These are phyloP conservation scores for Tachysurus fulvidraco DNA, from an alignment of 2,113 vertebrate species.

Conservation along the genomic window DNA sequence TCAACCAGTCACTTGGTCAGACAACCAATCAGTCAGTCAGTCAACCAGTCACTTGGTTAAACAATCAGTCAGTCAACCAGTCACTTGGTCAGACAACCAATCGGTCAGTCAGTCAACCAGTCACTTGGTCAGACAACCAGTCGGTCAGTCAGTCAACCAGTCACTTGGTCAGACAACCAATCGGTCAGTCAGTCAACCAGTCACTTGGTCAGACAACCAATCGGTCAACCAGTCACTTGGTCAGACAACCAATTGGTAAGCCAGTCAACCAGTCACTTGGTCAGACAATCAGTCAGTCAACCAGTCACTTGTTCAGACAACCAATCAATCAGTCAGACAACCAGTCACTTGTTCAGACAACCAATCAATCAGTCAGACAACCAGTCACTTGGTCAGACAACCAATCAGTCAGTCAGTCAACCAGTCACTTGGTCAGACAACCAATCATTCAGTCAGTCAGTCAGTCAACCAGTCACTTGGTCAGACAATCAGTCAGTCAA, in stretches of 20 bases:
- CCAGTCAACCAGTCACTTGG: no score
- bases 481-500: not conserved
- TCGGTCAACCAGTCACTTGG: not conserved
- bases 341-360: no score
- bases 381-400: no score
- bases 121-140: not conserved
- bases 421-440: rapidly evolving
- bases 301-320: no score
- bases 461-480: not conserved
- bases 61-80: not conserved
- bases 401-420: not conserved
- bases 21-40: not conserved
- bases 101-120: not conserved
- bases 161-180: not conserved
- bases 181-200: not conserved
- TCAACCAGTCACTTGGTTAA: not conserved
- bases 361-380: no score
- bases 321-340: not conserved
- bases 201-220: not conserved
- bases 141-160: not conserved
- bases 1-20: not conserved
- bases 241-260: rapidly evolving
- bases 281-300: rapidly evolving
- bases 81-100: not conserved
- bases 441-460: not conserved